A percentile compares a stretch with the other conserved stretches of the same genome.
Conservation (phyloP, 2,113 vertebrate genomes). For the Oxygymnocypris stewartii region DNA sequence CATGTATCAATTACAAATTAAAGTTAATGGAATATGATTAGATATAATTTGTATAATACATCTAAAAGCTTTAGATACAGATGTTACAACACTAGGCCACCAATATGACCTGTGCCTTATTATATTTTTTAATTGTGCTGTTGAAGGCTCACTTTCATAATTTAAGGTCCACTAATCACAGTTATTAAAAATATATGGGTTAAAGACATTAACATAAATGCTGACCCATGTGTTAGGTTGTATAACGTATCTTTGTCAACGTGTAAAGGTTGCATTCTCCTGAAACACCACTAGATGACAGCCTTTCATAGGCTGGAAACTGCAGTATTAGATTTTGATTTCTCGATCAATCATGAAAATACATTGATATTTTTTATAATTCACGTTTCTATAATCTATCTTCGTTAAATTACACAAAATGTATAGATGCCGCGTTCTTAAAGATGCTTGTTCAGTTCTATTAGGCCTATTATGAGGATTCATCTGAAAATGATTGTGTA, state of each 20-base stretch:
- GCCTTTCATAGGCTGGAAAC: constrained; percentile 10
- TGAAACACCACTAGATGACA: constrained; percentile 14
- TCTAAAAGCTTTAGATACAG: neutral
- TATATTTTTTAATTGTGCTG: neutral
- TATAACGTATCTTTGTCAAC: neutral
- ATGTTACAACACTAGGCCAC: neutral
- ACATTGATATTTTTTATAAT: neutral
- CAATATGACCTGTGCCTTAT: neutral
- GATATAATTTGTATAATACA: neutral
- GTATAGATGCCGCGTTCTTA: neutral
- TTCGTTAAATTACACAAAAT: neutral
- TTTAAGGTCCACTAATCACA: neutral
- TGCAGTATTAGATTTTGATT: neutral
- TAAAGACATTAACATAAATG: neutral
- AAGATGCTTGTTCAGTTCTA: neutral
- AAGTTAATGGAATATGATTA: neutral
- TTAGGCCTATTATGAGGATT: neutral
- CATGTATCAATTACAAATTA: neutral
- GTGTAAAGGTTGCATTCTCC: neutral
- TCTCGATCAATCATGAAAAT: neutral
- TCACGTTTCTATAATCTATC: neutral
- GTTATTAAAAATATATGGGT: neutral
- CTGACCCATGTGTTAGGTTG: constrained; percentile 1
- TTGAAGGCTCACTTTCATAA: neutral
- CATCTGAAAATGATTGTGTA: neutral